Evolutionary conservation across 2,888 invertebrate genomes (phyloP), one percentile per base, ranked within the genome.

Genomic region (Neoascia interrupta): DNA sequence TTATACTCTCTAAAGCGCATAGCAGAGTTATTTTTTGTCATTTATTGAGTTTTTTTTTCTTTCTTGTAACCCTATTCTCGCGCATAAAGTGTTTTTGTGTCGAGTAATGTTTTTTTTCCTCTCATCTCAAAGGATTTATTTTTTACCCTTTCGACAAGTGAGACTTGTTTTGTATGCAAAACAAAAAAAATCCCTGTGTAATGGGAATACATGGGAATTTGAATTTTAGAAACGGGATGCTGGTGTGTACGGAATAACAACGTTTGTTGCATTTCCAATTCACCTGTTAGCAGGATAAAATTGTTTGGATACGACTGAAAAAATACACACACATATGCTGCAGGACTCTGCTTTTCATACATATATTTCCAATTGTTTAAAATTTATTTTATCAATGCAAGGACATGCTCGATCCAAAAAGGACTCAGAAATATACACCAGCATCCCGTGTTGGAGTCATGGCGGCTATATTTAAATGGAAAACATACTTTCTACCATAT

Each of bases 311-410:
- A 31, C 36, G 41, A 51, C 31, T 5, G 8, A 1, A 34, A 53
- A 51, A 60, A 51, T 21, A 26, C 49, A 28, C 10, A 34, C 41
- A 34, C 28, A 34, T 18, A 36, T 13, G n/a, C 16, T 5, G 21
- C 5, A 28, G 6, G 28, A 16, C 8, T 47, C 11, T 47, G 37
- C 15, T 15, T n/a, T n/a, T n/a, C 23, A 41, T 36, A 28, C 47
- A 31, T 43, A 21, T 49, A 10, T 51, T n/a, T 45, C 58, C 64
- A 79, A 72, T 79, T 79, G 76, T 79, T 66, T 68, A 51, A 58
- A 75, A 45, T 56, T 69, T 75, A 75, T 75, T 76, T 66, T 53
- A 47, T 60, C 76, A 72, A 76, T 70, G 70, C 53, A 5, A 60
- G 56, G 72, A 69, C 76, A 76, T 76, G 76, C 72, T 72, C 76